Percentiles rank a stretch among this genome's conserved stretches.
Conservation (phyloP, 2,888 invertebrate species). For the Troides oblongomaculatus region DNA sequence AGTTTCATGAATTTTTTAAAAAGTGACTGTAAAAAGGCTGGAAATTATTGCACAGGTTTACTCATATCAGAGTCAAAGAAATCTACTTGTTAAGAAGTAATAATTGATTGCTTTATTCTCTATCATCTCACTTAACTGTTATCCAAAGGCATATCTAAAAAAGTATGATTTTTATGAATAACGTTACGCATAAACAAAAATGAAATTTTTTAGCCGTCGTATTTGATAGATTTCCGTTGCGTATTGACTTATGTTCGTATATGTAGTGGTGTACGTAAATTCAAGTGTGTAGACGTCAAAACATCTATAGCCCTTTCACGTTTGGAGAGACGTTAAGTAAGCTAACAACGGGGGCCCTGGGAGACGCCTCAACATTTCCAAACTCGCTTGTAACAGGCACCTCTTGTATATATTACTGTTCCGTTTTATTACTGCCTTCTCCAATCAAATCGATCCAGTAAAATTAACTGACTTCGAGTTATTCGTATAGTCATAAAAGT, state of each 20-base stretch:
- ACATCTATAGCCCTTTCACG: constrained; percentile 52
- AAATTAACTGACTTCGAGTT: background rate
- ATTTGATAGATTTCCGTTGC: background rate
- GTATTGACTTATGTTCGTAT: background rate
- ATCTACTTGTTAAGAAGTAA: no score
- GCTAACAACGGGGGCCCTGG: constrained; percentile 60
- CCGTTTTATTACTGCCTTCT: constrained; percentile 26
- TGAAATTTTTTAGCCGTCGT: background rate
- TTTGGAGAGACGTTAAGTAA: constrained; percentile 60
- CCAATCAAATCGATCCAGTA: constrained; percentile 13
- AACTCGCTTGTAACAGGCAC: constrained; percentile 47
- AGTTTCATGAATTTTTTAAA: no score
- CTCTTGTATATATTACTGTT: constrained; percentile 43
- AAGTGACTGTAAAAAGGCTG: no score
- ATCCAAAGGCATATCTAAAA: no score
- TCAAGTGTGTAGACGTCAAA: constrained; percentile 2
- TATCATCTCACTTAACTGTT: no score
- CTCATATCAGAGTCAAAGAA: no score
- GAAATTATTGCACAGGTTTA: no score
- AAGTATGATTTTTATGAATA: no score
- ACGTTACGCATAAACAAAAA: no score
- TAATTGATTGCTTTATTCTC: no score
- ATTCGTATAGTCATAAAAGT: background rate
- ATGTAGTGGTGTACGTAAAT: background rate
- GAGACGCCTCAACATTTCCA: constrained; percentile 57